phyloP scores from a whole-genome alignment of 2,888 invertebrate species.

The Synergus gifuensis region DNA sequence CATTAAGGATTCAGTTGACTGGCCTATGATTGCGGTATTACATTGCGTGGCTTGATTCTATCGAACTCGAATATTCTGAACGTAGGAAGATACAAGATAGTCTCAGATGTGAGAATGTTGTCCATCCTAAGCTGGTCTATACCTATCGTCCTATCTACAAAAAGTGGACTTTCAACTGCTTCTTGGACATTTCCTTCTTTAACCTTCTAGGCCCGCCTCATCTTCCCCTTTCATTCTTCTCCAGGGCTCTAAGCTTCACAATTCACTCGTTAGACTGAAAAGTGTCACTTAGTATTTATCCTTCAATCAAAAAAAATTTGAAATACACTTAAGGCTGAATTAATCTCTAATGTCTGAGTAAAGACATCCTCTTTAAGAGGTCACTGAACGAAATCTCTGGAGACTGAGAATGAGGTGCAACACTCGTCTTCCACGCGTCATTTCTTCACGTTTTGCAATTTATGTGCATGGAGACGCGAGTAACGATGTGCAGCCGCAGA shows the following conservation, averaged over 20 bases:
- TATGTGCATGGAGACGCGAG: neutral
- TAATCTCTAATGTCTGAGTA: neutral
- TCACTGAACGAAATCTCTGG: neutral
- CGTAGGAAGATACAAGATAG: neutral
- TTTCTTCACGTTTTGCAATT: conserved; percentile 18
- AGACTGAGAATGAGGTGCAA: neutral
- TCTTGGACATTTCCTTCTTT: conserved; percentile 17
- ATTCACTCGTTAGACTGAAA: neutral
- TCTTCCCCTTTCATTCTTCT: neutral
- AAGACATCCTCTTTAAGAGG: neutral
- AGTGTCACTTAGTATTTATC: neutral
- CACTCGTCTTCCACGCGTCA: neutral
- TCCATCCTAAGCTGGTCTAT: conserved; percentile 17
- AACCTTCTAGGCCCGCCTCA: neutral
- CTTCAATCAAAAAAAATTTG: no score
- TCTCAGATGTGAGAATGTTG: neutral
- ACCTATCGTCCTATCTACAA: conserved; percentile 19
- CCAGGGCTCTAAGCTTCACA: neutral
- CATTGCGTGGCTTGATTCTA: conserved; percentile 30
- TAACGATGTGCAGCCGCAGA: conserved; percentile 16
- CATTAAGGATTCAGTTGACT: neutral
- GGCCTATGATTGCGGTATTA: neutral
- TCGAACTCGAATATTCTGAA: neutral
- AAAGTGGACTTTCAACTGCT: conserved; percentile 11
- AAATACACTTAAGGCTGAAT: no score